Evolutionary conservation across 2,113 vertebrate species (phyloP).

Genomic region (Python bivittatus): DNA sequence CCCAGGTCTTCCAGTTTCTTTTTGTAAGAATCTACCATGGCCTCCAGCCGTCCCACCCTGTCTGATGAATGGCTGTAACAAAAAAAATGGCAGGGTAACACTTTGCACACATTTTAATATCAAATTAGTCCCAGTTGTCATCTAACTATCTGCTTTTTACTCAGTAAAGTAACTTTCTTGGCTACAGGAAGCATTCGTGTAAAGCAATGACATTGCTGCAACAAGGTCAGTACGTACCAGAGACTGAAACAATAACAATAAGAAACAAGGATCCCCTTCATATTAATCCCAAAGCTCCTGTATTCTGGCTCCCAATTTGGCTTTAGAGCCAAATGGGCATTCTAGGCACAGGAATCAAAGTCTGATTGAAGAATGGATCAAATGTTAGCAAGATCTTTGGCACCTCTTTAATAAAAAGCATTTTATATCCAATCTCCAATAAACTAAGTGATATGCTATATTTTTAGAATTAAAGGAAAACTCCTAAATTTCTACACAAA

Average conservation of each 20-base stretch:
- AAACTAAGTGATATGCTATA: background rate
- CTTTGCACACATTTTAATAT: background rate
- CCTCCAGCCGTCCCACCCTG: slow-evolving; percentile 84
- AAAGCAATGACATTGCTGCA: background rate
- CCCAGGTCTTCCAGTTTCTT: slow-evolving; percentile 88
- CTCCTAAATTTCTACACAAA: background rate
- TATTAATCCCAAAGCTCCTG: background rate
- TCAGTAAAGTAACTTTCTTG: background rate
- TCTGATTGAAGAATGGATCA: background rate
- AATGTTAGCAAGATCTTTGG: background rate
- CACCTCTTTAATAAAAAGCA: background rate
- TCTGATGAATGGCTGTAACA: slow-evolving; percentile 84
- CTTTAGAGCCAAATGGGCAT: background rate
- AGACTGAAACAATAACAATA: background rate
- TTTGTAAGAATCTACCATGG: slow-evolving; percentile 84
- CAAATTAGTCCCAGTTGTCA: background rate
- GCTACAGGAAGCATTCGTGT: background rate
- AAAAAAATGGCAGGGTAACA: background rate
- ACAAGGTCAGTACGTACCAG: background rate
- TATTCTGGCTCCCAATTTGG: background rate
- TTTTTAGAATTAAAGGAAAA: background rate
- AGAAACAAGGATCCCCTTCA: background rate
- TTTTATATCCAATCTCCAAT: background rate
- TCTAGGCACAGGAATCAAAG: background rate
- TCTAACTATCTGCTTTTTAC: background rate